Evolutionary conservation across 30 jellyfish, hydroid and myxozoan species (phyloP).

Genomic region (Aurelia aurita): DNA sequence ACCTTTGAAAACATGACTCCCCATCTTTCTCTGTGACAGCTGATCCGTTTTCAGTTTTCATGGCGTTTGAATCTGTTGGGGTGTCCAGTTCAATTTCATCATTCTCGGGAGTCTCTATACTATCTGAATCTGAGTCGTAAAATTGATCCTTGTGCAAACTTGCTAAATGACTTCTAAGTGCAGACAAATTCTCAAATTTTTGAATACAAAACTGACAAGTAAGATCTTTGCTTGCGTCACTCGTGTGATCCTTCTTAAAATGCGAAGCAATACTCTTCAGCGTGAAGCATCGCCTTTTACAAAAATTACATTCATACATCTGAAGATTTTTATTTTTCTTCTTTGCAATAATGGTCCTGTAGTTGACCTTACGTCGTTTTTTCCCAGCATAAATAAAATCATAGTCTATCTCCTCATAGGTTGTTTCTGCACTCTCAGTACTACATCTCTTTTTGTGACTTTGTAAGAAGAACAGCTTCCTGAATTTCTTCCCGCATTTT

Average conservation of each 20-base stretch:
- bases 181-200: constrained; percentile 1
- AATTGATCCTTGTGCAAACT: neutral
- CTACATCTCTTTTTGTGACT: neutral
- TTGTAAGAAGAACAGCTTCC: neutral
- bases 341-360: constrained; percentile 1
- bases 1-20: neutral
- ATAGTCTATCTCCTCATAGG: neutral
- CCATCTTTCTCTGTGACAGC: neutral
- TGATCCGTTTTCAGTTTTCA: neutral
- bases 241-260: constrained; percentile 11
- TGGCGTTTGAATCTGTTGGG: neutral
- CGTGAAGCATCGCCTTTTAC: constrained; percentile 21
- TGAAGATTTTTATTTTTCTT: constrained; percentile 18
- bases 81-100: neutral
- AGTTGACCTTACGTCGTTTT: neutral
- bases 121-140: neutral
- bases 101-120: neutral
- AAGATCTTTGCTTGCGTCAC: neutral
- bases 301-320: constrained; percentile 43
- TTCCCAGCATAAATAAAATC: neutral
- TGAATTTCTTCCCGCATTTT: constrained; percentile 10
- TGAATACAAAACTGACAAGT: constrained; percentile 5
- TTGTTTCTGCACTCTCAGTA: neutral
- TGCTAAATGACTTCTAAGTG: constrained; percentile 16
- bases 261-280: constrained; percentile 10